Evolutionary conservation across 1,140 invertebrate species (phyloP).

Genomic region (Wasmannia auropunctata): DNA sequence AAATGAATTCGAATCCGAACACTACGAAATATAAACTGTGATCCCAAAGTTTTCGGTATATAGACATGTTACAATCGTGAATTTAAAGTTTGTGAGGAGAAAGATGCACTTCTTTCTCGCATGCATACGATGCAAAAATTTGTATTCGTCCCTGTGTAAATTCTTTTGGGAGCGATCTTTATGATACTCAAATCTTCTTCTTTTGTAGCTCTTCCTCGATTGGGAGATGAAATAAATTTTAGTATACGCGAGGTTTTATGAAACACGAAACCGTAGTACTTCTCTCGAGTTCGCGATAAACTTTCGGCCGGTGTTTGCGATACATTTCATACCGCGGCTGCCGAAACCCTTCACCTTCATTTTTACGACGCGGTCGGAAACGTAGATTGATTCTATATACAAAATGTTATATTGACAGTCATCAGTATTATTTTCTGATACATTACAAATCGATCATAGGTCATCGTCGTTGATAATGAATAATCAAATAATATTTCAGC

Average conservation of each 20-base stretch:
- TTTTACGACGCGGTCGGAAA: conserved; percentile 28
- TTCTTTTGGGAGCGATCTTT: conserved; percentile 23
- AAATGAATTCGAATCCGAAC: neutral
- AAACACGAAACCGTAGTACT: conserved; percentile 38
- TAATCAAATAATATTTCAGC: neutral
- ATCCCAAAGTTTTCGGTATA: neutral
- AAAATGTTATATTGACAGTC: conserved; percentile 16
- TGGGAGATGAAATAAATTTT: conserved; percentile 49
- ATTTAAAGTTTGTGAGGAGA: conserved; percentile 4
- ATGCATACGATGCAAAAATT: conserved; percentile 12
- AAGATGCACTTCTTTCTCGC: neutral
- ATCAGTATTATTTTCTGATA: conserved; percentile 1
- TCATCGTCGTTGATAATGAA: neutral
- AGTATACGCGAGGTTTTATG: conserved; percentile 43
- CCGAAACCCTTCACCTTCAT: conserved; percentile 45
- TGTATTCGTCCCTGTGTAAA: conserved; percentile 5
- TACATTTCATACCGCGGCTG: conserved; percentile 26
- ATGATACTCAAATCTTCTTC: conserved; percentile 26
- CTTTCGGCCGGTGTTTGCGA: conserved; percentile 32
- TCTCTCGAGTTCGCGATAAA: conserved; percentile 48
- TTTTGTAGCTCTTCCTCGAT: neutral
- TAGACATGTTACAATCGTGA: neutral
- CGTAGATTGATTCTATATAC: conserved; percentile 35
- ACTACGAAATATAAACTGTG: neutral
- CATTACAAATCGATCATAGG: neutral